Evolutionary conservation across 2,797 vertebrate species (phyloP), one percentile per base, ranked within the genome.

Genomic region (Periparus ater): DNA sequence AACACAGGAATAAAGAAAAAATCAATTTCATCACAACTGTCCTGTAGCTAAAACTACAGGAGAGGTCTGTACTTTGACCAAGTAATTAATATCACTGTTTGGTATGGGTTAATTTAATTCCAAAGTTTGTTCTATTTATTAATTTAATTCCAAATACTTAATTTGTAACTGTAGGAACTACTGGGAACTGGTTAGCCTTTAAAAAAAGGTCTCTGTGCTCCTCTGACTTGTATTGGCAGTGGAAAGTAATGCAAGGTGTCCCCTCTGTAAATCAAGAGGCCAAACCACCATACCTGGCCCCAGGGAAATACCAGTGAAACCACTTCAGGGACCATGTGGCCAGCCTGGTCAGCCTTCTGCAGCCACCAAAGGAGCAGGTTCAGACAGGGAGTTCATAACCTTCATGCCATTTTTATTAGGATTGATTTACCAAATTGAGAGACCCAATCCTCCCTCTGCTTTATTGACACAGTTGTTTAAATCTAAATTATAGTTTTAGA

Each of bases 391-490:
- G 32, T 61, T 50, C 30, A 21, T 26, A 65, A 60, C 26, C 30
- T 25, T 74, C 23, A 4, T 17, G 10, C 11, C 38, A 40, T 61
- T 93, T 91, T 72, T 61, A 55, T 55, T 58, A 91, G 29, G 50
- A 66, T 25, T 40, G 50, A 65, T 85, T 81, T 61, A 85, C 38
- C n/a, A 91, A 65, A 65, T 27, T 58, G 76, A 65, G 70, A 54
- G 30, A 74, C 6, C 29, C 38, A 77, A 77, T 83, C 47, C 23
- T 51, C 38, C 51, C 36, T 83, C 72, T 82, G 63, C 74, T 91
- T 85, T 94, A 94, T 62, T 93, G 81, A 77, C 72, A 61, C 26
- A 77, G 68, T 62, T 44, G 60, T 92, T 76, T 77, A 77, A 88
- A 91, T 70, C 42, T 88, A 75, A 96, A 74, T 55, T n/a, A 88